A percentile compares a stretch with the other conserved stretches of the same genome.
Evolutionary conservation across 2,113 vertebrate species (phyloP).

Genomic region (Sturnus vulgaris): DNA sequence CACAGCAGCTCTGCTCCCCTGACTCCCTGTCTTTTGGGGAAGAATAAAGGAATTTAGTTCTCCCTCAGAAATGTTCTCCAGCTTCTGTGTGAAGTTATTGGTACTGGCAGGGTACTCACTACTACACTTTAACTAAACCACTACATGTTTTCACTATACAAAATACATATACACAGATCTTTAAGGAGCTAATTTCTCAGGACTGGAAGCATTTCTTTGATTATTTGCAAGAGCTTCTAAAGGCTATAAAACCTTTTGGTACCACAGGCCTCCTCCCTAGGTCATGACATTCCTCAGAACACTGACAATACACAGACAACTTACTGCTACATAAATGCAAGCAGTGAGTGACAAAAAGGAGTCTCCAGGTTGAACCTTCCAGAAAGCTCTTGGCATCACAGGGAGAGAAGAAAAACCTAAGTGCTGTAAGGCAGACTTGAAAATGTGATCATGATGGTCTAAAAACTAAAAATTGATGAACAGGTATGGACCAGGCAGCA

Average conservation of each 20-base stretch:
- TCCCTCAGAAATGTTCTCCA: neutral
- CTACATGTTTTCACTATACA: neutral
- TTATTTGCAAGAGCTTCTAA: neutral
- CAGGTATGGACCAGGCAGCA: neutral
- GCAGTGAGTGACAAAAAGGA: neutral
- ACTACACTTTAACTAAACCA: neutral
- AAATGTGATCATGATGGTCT: neutral
- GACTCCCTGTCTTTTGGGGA: fast-evolving
- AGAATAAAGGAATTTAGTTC: neutral
- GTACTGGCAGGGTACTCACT: neutral
- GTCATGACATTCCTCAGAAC: neutral
- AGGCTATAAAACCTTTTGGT: neutral
- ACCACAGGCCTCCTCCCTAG: neutral
- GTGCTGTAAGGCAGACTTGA: neutral
- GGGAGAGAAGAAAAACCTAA: neutral
- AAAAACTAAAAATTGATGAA: neutral
- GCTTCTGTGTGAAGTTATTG: neutral
- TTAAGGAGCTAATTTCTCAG: neutral
- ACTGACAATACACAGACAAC: neutral
- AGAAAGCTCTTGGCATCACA: neutral
- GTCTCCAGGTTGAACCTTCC: neutral
- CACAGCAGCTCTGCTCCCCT: neutral
- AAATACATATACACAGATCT: neutral
- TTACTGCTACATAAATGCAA: fast-evolving
- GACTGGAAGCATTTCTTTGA: neutral